Conservation (phyloP, 2,888 invertebrate genomes). For the Periphyllus acericola region DNA sequence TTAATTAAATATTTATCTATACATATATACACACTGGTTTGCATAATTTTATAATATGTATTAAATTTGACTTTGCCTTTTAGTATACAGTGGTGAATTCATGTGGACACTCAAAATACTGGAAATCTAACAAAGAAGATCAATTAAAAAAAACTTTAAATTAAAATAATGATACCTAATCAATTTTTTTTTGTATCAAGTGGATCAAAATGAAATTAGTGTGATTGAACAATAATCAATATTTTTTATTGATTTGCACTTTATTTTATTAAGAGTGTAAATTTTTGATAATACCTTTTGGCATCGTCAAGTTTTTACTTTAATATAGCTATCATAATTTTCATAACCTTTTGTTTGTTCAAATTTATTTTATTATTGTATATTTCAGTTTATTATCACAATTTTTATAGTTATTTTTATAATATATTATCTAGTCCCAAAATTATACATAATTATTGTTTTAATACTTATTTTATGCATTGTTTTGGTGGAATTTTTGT, state of each 20-base stretch:
- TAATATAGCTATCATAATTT: constrained; percentile 27
- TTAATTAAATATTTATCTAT: not conserved
- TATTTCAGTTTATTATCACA: constrained; percentile 41
- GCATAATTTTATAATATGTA: not conserved
- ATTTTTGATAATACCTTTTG: constrained; percentile 11
- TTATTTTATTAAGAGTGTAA: constrained; percentile 40
- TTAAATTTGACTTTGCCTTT: constrained; percentile 19
- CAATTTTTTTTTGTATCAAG: constrained; percentile 22
- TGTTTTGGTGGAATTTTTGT: constrained; percentile 59
- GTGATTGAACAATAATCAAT: constrained; percentile 59
- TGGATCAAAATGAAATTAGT: constrained; percentile 55
- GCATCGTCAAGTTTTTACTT: constrained; percentile 26
- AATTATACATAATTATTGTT: constrained; percentile 51
- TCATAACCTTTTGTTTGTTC: constrained; percentile 45
- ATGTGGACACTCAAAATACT: constrained; percentile 31
- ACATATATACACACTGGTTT: not conserved
- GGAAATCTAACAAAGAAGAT: constrained; percentile 48
- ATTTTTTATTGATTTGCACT: constrained; percentile 53
- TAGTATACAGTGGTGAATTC: constrained; percentile 42
- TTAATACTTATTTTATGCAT: constrained; percentile 54
- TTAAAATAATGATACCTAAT: constrained; percentile 28
- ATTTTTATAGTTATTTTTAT: constrained; percentile 60
- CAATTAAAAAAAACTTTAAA: constrained; percentile 36
- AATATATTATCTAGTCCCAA: constrained; percentile 57
- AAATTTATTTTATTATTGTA: constrained; percentile 58